Evolutionary conservation across 2,113 vertebrate genomes (phyloP), one percentile per base, ranked within the genome.

Genomic region (Ibidorhyncha struthersii): DNA sequence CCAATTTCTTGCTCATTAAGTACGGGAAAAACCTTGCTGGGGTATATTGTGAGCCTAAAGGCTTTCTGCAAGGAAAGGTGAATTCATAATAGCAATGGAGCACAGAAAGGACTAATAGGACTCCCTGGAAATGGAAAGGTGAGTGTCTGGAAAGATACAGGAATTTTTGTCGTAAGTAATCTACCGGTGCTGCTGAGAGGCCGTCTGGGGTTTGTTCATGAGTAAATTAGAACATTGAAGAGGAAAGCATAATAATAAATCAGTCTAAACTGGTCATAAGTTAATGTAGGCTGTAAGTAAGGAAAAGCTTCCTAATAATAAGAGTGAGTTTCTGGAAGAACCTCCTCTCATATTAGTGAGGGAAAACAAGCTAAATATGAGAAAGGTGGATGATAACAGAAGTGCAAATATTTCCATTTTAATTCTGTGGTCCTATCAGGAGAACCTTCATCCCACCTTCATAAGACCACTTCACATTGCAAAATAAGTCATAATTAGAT

Each of bases 311-410:
- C 59, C 41, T 53, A 45, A 40, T 49, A 25, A 61, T 4, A 26
- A 34, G 19, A 77, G 9, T 14, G 45, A 45, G 30, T 40, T 92
- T 47, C 55, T 92, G 61, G 69, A 58, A 58, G 69, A 70, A 40
- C 4, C 8, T 47, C 5, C 16, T 29, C 0, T 47, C 26, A 2
- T 1, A 47, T 17, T 20, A 52, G 78, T 5, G 32, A 73, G 21
- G 40, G 58, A 53, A 69, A 81, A 40, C 13, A 66, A 56, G 49
- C 3, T 56, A 12, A 40, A 27, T 10, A 9, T 18, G 23, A 36
- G 3, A 30, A 47, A 16, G 0, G 23, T 15, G 36, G 43, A 8
- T 50, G 40, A 30, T 20, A 80, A 47, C 21, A 84, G 69, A 12
- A 1, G 23, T 32, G 18, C 26, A 65, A 52, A 8, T 19, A 80